Evolutionary conservation across 2,888 invertebrate genomes (phyloP).

Genomic region (Acanthosepion esculentum): DNA sequence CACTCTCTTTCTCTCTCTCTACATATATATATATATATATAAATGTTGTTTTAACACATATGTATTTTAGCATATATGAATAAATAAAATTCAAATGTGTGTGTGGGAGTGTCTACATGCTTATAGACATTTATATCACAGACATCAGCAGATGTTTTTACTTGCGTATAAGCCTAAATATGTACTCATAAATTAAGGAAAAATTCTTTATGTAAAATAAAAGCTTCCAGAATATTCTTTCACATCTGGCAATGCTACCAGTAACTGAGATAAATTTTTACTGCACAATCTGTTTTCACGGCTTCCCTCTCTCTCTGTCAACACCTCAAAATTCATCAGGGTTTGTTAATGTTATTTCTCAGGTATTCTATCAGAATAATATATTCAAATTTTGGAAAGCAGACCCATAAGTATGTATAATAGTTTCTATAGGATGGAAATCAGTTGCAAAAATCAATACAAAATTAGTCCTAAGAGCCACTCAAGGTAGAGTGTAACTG

Average conservation of each 20-base stretch:
- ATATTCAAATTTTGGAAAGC: no score
- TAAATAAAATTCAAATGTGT: background rate
- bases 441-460: no score
- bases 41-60: background rate
- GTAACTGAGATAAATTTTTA: background rate
- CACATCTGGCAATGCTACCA: background rate
- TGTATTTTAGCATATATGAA: background rate
- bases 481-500: no score
- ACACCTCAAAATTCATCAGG: background rate
- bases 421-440: no score
- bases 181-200: background rate
- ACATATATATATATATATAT: background rate
- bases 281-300: background rate
- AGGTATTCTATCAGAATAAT: no score
- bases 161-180: background rate
- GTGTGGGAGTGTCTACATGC: no score
- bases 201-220: background rate
- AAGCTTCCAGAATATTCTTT: background rate
- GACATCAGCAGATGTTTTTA: background rate
- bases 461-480: no score
- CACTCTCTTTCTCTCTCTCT: no score
- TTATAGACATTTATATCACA: background rate
- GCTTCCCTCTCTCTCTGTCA: background rate
- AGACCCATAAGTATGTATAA: no score
- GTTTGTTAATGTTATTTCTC: background rate